Base-by-base conservation (phyloP, 2,113 vertebrate species). In the Menura novaehollandiae region DNA sequence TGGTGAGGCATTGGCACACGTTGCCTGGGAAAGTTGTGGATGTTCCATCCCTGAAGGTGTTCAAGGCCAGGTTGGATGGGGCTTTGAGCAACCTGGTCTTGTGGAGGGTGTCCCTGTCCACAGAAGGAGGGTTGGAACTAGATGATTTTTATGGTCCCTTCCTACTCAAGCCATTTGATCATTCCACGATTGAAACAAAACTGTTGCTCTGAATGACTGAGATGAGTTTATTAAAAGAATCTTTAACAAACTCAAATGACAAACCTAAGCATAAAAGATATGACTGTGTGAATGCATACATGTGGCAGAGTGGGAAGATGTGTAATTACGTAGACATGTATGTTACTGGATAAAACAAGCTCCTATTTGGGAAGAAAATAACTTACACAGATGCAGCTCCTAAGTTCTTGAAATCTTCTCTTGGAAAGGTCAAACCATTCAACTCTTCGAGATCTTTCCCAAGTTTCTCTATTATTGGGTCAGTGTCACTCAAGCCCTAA, bases 61-160 rank as follows among this genome's bases (percentile, higher is more conserved):
- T 52, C 60, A 67, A 2, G 2, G 9, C 28, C 39, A 60, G 20
- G 15, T 0, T 47, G 30, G 17, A 26, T 35, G 21, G 35, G 13
- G 16, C 11, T 75, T 47, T 60, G 19, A 68, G 30, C 20, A 60
- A 60, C 6, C 19, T 15, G 20, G 9, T 55, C 30, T 41, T 47
- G 7, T 60, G 24, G 24, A 82, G 60, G 19, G 39, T 39, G 19
- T n/a, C 13, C 9, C 39, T 53, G 18, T 6, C 37, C 9, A 33
- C 2, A 4, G 33, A 23, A 62, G 32, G 3, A 39, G 4, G 4
- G 10, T 53, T 53, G 69, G 39, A 75, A 75, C 0, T 0, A 22
- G 2, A 22, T 53, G 30, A 47, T 60, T 20, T 53, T 53, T 53
- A 47, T 39, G 20, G n/a, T 32, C 11, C 46, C 6, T 53, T 39